phyloP scores from a whole-genome alignment of 2,888 invertebrate genomes.

The Nasonia oneida region DNA sequence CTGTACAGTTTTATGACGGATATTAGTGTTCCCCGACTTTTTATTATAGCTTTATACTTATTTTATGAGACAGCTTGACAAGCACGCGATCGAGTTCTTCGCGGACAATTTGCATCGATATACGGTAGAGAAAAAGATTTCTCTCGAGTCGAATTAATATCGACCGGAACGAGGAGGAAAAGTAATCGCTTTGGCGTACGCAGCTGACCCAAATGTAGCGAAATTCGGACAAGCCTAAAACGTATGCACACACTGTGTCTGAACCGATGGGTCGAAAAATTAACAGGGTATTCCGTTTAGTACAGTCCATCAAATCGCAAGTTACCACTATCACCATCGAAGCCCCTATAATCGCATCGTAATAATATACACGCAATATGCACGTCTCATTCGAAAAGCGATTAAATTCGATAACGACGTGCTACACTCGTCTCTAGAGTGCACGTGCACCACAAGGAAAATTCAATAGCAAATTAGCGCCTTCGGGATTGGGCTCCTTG shows the following conservation, averaged over 20 bases:
- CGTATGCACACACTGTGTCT: not conserved
- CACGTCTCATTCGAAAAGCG: not conserved
- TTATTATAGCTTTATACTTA: constrained; percentile 18
- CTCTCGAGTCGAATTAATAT: not conserved
- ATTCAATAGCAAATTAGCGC: constrained; percentile 48
- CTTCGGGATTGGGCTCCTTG: not conserved
- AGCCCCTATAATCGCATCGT: not conserved
- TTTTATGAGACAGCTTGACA: constrained; percentile 31
- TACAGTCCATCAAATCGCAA: too few relatives aligned
- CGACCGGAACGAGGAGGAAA: too few relatives aligned
- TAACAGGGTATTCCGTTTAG: not conserved
- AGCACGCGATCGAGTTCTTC: not conserved
- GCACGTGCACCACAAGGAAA: not conserved
- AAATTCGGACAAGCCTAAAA: constrained; percentile 17
- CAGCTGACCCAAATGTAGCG: not conserved
- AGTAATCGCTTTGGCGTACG: not conserved
- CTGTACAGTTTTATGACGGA: constrained; percentile 31
- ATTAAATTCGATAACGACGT: not conserved
- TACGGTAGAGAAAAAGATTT: not conserved
- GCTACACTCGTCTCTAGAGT: not conserved
- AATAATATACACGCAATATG: not conserved
- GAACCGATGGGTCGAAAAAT: constrained; percentile 7
- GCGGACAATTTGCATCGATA: not conserved
- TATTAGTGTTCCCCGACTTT: constrained; percentile 30
- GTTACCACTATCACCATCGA: not conserved